Evolutionary conservation across 2,797 vertebrate species (phyloP), one percentile per base, ranked within the genome.

Genomic region (Gephyroberyx darwinii): DNA sequence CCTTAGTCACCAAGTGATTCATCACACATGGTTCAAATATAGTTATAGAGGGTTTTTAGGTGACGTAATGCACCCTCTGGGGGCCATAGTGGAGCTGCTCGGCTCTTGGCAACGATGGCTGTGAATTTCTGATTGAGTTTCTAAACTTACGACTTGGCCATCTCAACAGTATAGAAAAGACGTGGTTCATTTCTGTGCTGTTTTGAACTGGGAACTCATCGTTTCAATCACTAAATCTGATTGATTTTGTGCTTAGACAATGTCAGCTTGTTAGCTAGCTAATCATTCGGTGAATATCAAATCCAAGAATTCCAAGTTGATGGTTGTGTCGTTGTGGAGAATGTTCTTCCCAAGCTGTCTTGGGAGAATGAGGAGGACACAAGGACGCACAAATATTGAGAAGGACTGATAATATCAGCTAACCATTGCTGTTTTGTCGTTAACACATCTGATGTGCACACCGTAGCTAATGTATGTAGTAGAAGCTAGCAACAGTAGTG

Each of bases 21-120:
- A 65, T 80, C 78, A 61, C 72, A 83, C 69, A 71, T 70, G 81
- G 37, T 85, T 86, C 31, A 67, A 75, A 83, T 79, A 66, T 10
- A 64, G 65, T 50, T 41, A 58, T 58, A 58, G 14, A 13, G 33
- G n/a, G 67, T 63, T 47, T 71, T 71, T 60, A 84, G 76, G 73
- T 85, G 83, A 84, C 8, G 71, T 77, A 69, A 87, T 71, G 0
- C 59, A 17, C 54, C 56, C 64, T 26, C 52, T 37, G 72, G 69
- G 69, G 66, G 69, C 57, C 33, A 20, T 30, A 45, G 50, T 7
- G 22, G 66, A 55, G 67, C 53, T 57, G 57, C 26, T 12, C 64
- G 71, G 66, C 45, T 35, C 39, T 62, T 71, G 72, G 61, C 63
- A 66, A 68, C 48, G 35, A 53, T 22, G 19, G 64, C 37, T 12